Conservation (phyloP, 2,888 invertebrate species). For the Heliconius aoede region DNA sequence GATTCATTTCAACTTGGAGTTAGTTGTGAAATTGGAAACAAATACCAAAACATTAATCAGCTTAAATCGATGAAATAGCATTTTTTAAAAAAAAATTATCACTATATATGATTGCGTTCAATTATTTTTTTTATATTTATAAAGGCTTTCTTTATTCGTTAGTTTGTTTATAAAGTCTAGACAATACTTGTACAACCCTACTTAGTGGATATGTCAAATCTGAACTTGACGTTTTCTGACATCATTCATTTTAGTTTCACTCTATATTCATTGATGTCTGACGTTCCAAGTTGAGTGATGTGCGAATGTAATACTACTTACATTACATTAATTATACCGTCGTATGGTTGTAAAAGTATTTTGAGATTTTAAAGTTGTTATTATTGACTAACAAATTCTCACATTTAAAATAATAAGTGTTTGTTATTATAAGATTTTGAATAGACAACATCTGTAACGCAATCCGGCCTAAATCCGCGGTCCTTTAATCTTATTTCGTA, state of each 20-base stretch:
- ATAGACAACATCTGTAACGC: slow-evolving; percentile 1
- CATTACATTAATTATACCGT: neutral
- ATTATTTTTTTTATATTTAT: neutral
- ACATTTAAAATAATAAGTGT: neutral
- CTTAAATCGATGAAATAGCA: no score
- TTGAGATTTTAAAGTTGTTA: neutral
- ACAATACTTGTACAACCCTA: neutral
- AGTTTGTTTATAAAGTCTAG: neutral
- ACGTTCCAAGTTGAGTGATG: slow-evolving; percentile 15
- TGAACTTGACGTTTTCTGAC: slow-evolving; percentile 9
- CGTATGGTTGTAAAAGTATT: slow-evolving; percentile 5
- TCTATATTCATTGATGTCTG: slow-evolving; percentile 22
- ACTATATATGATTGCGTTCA: no score
- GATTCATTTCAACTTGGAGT: no score
- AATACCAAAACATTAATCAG: no score
- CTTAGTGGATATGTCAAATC: neutral
- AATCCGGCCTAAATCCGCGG: slow-evolving; percentile 14
- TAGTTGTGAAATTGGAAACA: no score
- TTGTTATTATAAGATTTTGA: neutral
- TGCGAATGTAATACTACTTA: slow-evolving; percentile 10
- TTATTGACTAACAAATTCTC: neutral
- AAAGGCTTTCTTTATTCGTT: neutral
- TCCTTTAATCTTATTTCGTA: slow-evolving; percentile 52
- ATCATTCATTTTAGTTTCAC: slow-evolving; percentile 22
- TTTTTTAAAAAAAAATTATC: no score